These are phyloP conservation scores for Muntiacus muntjak DNA, from an alignment of 2,113 vertebrate genomes.

Conservation along the genomic window DNA sequence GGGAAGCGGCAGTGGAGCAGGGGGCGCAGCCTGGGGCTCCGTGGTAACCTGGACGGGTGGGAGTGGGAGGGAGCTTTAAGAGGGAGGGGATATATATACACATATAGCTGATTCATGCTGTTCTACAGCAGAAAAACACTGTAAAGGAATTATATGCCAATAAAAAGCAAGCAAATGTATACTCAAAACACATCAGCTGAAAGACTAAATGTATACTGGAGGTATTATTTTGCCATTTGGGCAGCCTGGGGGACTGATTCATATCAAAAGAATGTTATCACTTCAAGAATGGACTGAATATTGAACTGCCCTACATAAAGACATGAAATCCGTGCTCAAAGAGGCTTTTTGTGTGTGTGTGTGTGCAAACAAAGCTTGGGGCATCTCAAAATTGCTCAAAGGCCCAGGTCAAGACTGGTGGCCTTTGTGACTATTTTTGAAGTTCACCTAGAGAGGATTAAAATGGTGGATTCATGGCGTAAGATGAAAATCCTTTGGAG, in stretches of 20 bases:
- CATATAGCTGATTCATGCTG: background rate
- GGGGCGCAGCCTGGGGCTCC: background rate
- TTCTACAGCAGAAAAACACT: background rate
- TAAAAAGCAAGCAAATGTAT: background rate
- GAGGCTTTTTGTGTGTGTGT: background rate
- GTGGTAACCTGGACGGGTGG: background rate
- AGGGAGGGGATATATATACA: background rate
- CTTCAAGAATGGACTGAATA: conserved; percentile 13
- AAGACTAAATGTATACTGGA: background rate
- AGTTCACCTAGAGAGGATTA: conserved; percentile 42
- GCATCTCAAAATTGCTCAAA: conserved; percentile 47
- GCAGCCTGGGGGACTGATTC: background rate
- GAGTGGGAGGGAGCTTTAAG: background rate
- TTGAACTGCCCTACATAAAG: conserved; percentile 32
- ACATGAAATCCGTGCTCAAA: conserved; percentile 22
- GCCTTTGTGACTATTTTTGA: conserved; percentile 46
- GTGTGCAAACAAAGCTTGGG: background rate
- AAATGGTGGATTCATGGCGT: background rate
- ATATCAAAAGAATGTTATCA: background rate
- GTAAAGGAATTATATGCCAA: background rate
- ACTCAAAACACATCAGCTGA: background rate
- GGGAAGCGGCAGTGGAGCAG: background rate
- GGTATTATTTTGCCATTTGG: background rate
- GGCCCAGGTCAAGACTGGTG: conserved; percentile 3
- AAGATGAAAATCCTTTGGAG: conserved; percentile 6